Evolutionary conservation across 2,113 vertebrate species (phyloP), one percentile per base, ranked within the genome.

Genomic region (Protobothrops flavoviridis): DNA sequence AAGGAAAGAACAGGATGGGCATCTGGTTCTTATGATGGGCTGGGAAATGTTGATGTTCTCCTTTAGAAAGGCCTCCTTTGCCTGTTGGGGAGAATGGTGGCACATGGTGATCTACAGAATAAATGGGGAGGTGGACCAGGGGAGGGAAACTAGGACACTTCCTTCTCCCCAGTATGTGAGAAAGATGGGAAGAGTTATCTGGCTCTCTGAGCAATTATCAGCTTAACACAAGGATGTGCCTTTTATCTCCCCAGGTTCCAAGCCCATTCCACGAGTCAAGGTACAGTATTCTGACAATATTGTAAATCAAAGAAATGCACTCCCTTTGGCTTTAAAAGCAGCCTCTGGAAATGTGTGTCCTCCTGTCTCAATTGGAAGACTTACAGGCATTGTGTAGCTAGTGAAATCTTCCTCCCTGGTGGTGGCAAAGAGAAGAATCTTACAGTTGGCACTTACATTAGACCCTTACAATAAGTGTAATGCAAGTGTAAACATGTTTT

Each of bases 241-340:
- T 95, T 50, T 69, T 53, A n/a, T 94, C 45, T 96, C n/a, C 94
- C 96, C 97, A 98, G 85, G 96, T 93, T 33, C 94, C 97, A 91
- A 95, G 91, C 0, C 61, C 96, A 90, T 93, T 98, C 92, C 96
- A 94, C 93, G 97, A 98, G 52, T 93, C 97, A 91, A 98, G 98
- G 98, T 98, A 96, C 0, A 0, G 93, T 96, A 91, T 88, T 43
- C 4, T 93, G 7, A 92, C 43, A 20, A n/a, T 87, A 48, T 8
- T 3, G 52, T 53, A 43, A 81, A 91, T 39, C 81, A 23, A 93
- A 92, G 55, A 20, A 92, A 91, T 43, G 29, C 8, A 1, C 1
- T 43, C 24, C 88, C 48, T 12, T 7, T 52, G 21, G 2, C 53
- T 69, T 92, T 88, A 26, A 69, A 74, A 53, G 9, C 43, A 61